Evolutionary conservation across 2,797 vertebrate genomes (phyloP).

Genomic region (Atherinosoma microstoma): DNA sequence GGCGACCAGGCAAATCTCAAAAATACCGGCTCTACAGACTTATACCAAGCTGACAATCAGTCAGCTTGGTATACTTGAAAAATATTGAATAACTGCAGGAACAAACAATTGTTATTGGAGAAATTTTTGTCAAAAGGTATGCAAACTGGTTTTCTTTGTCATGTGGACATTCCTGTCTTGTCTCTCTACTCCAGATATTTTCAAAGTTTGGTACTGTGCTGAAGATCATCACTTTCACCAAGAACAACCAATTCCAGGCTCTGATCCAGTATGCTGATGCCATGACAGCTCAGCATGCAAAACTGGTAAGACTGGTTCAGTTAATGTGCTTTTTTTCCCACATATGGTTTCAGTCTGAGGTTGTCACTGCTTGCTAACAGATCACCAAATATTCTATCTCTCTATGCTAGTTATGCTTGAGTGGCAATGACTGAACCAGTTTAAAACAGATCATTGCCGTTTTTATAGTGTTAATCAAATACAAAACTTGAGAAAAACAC

Average conservation of each 20-base stretch:
- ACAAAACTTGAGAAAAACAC: not conserved
- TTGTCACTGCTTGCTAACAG: not conserved
- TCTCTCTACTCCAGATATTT: conserved; percentile 73
- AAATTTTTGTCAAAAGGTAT: not conserved
- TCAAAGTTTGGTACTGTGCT: conserved; percentile 89
- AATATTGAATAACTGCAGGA: not conserved
- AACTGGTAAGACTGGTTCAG: conserved; percentile 85
- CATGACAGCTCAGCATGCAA: conserved; percentile 94
- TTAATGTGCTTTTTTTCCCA: not conserved
- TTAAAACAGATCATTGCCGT: not conserved
- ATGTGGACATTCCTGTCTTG: not conserved
- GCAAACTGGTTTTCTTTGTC: not conserved
- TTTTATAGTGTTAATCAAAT: not conserved
- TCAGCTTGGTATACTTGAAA: not conserved
- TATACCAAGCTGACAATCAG: too few species aligned
- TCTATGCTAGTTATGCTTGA: not conserved
- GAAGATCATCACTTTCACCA: conserved; percentile 98
- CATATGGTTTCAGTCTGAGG: not conserved
- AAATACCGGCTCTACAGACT: too few species aligned
- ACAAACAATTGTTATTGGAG: not conserved
- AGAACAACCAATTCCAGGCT: conserved; percentile 99
- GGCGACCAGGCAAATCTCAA: too few species aligned
- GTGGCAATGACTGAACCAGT: not conserved
- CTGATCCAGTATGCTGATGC: conserved; percentile 94
- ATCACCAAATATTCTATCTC: not conserved